Evolutionary conservation across 2,888 invertebrate species (phyloP).

Genomic region (Ferrisia virgata): DNA sequence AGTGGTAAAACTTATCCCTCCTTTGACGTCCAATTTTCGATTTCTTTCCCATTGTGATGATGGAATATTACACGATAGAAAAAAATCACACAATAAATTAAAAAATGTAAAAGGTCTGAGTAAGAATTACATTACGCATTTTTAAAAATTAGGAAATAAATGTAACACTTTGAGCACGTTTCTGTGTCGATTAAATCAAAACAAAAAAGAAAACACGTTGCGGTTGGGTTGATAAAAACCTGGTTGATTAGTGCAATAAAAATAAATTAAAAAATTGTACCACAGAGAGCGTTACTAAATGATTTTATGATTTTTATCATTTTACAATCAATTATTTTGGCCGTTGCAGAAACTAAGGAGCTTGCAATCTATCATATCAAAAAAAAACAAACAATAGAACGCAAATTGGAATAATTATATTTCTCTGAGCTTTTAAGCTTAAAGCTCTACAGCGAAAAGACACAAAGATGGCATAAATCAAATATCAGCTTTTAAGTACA

Average conservation of each 20-base stretch:
- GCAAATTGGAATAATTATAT: no score
- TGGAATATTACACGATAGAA: not conserved
- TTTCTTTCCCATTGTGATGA: conserved; percentile 82
- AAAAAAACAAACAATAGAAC: no score
- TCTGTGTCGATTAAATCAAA: not conserved
- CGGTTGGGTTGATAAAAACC: not conserved
- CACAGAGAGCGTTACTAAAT: not conserved
- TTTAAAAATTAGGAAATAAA: not conserved
- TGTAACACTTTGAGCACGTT: not conserved
- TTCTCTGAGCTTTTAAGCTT: no score
- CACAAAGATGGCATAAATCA: no score
- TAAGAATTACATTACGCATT: not conserved
- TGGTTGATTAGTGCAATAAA: not conserved
- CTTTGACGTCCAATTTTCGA: conserved; percentile 95
- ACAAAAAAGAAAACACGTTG: not conserved
- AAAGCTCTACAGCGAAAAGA: no score
- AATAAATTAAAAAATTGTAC: not conserved
- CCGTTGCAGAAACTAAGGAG: no score
- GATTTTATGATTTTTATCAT: not conserved
- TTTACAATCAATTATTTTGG: no score
- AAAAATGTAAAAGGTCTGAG: not conserved
- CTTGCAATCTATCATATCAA: no score
- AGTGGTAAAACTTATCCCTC: conserved; percentile 95
- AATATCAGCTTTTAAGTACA: no score
- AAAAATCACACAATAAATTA: not conserved